These are phyloP conservation scores for Ephestia elutella DNA, from an alignment of 1,140 invertebrate genomes.

Conservation along the genomic window DNA sequence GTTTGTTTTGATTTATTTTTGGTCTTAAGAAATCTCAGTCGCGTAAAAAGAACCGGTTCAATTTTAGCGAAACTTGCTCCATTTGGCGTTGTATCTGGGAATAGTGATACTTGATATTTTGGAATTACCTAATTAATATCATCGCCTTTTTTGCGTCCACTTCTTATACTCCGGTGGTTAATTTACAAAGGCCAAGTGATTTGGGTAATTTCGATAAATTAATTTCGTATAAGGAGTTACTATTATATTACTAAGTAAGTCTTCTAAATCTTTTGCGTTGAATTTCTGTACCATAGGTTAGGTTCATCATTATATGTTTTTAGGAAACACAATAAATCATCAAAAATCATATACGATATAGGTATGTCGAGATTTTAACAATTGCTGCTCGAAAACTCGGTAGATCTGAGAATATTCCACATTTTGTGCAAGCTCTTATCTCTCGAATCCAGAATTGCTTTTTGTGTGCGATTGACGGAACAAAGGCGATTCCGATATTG, in stretches of 20 bases:
- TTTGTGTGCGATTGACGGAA: slow-evolving; percentile 3
- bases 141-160: background rate
- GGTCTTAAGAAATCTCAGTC: slow-evolving; percentile 33
- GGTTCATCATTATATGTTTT: too few relatives aligned
- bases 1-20: slow-evolving; percentile 51
- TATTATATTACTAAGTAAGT: too few relatives aligned
- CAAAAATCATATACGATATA: too few relatives aligned
- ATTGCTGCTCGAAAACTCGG: background rate
- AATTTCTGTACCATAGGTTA: too few relatives aligned
- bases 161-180: background rate
- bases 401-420: background rate
- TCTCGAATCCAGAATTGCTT: background rate
- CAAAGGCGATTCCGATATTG: slow-evolving; percentile 1
- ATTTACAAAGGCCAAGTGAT: too few relatives aligned
- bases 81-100: background rate
- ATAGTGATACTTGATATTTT: slow-evolving; percentile 9
- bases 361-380: background rate
- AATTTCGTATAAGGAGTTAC: too few relatives aligned
- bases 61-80: slow-evolving; percentile 22
- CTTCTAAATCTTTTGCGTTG: too few relatives aligned
- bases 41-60: slow-evolving; percentile 4
- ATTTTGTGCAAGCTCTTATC: background rate
- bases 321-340: too few relatives aligned
- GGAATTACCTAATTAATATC: slow-evolving; percentile 12
- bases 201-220: too few relatives aligned